A percentile compares a stretch with the other conserved stretches of the same genome.
phyloP scores from a whole-genome alignment of 2,113 vertebrate genomes.

The Cephalopholis sonnerati region DNA sequence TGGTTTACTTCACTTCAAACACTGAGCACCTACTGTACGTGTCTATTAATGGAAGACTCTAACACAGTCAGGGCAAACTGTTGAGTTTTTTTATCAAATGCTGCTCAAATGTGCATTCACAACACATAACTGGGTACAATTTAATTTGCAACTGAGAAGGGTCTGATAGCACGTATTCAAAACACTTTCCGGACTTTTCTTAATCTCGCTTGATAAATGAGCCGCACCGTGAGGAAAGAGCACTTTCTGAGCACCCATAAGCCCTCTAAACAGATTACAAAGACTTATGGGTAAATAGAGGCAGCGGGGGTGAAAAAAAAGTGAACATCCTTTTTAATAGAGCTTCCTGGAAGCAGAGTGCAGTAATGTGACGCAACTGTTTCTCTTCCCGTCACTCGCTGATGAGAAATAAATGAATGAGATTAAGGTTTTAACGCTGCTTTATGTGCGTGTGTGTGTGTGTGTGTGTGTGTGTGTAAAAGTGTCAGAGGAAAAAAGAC shows the following conservation, averaged over 20 bases:
- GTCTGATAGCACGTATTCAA: slow-evolving; percentile 65
- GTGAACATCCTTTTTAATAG: slow-evolving; percentile 67
- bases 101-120: slow-evolving; percentile 56
- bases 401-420: slow-evolving; percentile 80
- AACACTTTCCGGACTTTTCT: slow-evolving; percentile 76
- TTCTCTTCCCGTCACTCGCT: slow-evolving; percentile 75
- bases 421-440: slow-evolving; percentile 73
- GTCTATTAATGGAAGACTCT: slow-evolving; percentile 15
- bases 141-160: slow-evolving; percentile 66
- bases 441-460: slow-evolving; percentile 14
- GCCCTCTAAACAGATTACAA: slow-evolving; percentile 81
- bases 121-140: slow-evolving; percentile 63
- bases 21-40: background rate
- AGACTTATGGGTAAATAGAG: slow-evolving; percentile 80
- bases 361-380: slow-evolving; percentile 71
- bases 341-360: slow-evolving; percentile 76
- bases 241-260: slow-evolving; percentile 78
- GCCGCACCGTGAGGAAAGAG: slow-evolving; percentile 63
- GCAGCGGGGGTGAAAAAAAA: slow-evolving; percentile 63
- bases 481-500: slow-evolving; percentile 43
- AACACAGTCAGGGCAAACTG: slow-evolving; percentile 28
- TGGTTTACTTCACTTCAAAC: background rate
- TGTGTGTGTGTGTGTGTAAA: slow-evolving; percentile 47
- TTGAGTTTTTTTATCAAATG: slow-evolving; percentile 49
- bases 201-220: slow-evolving; percentile 80